A percentile compares a stretch with the other conserved stretches of the same genome.
Conservation (phyloP, 2,113 vertebrate genomes). For the Monarcha castaneiventris region DNA sequence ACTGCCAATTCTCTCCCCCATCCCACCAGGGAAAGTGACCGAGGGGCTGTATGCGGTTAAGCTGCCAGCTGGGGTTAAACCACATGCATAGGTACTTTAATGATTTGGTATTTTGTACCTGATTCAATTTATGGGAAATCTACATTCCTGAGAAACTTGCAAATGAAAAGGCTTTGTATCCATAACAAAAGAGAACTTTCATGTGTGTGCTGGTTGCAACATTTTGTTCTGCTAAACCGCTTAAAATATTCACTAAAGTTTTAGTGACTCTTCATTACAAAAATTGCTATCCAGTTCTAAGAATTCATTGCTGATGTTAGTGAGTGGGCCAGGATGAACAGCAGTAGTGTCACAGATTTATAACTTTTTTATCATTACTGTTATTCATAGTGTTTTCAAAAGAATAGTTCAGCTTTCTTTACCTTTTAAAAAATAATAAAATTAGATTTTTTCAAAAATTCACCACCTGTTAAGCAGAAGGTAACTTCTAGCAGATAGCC, state of each 20-base stretch:
- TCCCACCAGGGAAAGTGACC: not conserved
- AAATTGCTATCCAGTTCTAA: not conserved
- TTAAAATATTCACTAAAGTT: not conserved
- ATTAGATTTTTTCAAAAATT: not conserved
- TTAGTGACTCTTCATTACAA: not conserved
- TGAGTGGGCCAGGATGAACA: not conserved
- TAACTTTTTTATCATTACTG: not conserved
- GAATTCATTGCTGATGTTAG: not conserved
- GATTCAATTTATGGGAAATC: not conserved
- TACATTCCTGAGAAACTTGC: not conserved
- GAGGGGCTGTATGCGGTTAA: not conserved
- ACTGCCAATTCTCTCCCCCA: not conserved
- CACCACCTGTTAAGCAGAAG: not conserved
- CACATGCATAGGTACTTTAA: not conserved
- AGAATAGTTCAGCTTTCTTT: not conserved
- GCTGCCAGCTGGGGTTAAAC: not conserved
- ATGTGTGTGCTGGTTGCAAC: not conserved
- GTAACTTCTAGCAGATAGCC: not conserved
- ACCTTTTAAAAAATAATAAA: not conserved
- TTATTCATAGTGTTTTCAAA: not conserved
- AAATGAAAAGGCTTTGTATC: not conserved
- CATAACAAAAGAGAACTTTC: not conserved
- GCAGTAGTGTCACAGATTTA: not conserved
- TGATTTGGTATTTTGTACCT: not conserved
- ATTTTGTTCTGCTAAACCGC: not conserved